Evolutionary conservation across 2,113 vertebrate species (phyloP), one percentile per base, ranked within the genome.

Genomic region (Scopus umbretta): DNA sequence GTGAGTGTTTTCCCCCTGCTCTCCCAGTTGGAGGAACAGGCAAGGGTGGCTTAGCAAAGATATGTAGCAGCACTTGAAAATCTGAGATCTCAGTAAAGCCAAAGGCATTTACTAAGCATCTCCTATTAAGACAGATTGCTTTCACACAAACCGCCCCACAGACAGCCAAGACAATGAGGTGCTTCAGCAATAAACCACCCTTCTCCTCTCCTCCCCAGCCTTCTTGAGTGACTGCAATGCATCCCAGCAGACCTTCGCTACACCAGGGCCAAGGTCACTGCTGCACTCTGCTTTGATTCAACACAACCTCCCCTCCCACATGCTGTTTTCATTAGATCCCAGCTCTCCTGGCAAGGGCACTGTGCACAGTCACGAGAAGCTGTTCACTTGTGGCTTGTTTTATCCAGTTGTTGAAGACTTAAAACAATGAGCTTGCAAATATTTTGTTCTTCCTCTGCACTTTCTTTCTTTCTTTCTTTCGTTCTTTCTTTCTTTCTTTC

Each of bases 401-500:
- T 52, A 96, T 92, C 82, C 94, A 86, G 88, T 95, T 86, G 75
- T 47, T 84, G 56, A 68, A 88, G 68, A 70, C 80, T 82, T 92
- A 74, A 94, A 95, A 90, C 86, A 96, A 95, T 96, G 95, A 97
- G 83, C 62, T 84, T 94, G 95, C 92, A 96, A 95, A 89, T 96
- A 89, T 65, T 91, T 73, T 43, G 34, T 87, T 87, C 78, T 78
- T 89, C 56, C 68, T 38, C 61, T 34, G 2, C 3, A 13, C 62
- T 59, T 36, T 59, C 32, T 59, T 19, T 32, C 26, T 63, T 74
- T 38, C 25, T 63, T 58, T 32, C 32, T 53, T 79, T 16, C 22
- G n/a, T 3, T 17, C 4, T n/a, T 16, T 9, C 10, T 80, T 34
- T 30, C n/a, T 53, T 18, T 22, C n/a, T 11, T 30, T 30, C n/a